These are phyloP conservation scores for Aphaenogaster rudis DNA, from an alignment of 1,140 invertebrate species.

Conservation along the genomic window DNA sequence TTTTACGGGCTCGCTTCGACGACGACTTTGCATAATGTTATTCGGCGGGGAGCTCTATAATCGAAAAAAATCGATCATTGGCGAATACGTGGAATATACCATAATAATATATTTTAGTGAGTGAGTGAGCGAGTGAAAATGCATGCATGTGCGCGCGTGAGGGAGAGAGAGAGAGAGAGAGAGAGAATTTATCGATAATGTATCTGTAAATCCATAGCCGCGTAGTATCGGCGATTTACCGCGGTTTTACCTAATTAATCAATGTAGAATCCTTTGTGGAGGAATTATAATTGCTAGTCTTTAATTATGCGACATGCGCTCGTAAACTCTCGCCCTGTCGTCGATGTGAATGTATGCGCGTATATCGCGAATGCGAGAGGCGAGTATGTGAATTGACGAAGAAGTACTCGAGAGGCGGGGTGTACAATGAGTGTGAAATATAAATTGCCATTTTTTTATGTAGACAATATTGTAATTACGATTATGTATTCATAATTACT, in stretches of 20 bases:
- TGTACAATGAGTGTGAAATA: constrained; percentile 17
- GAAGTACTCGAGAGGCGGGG: constrained; percentile 23
- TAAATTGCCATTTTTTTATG: constrained; percentile 72
- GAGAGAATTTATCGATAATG: constrained; percentile 72
- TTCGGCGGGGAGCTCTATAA: constrained; percentile 10
- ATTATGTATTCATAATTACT: constrained; percentile 67
- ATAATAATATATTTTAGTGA: constrained; percentile 78
- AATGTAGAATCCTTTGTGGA: constrained; percentile 68
- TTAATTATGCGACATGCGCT: constrained; percentile 70
- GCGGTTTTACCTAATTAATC: constrained; percentile 75
- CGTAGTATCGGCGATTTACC: constrained; percentile 16
- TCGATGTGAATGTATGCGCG: constrained; percentile 40
- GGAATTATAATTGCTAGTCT: constrained; percentile 82
- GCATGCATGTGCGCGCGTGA: neutral
- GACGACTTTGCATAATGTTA: constrained; percentile 7
- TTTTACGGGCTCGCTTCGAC: neutral
- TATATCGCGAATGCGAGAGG: constrained; percentile 49
- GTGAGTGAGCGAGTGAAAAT: neutral
- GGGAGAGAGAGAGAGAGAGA: neutral
- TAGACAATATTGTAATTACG: constrained; percentile 69
- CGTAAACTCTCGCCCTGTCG: constrained; percentile 60
- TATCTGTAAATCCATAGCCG: constrained; percentile 64
- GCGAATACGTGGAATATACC: constrained; percentile 67
- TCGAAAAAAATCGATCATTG: constrained; percentile 56
- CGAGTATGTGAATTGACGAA: constrained; percentile 52